Conservation (phyloP, 92 coral and sea anemone species). For the Phenganax subtilis region DNA sequence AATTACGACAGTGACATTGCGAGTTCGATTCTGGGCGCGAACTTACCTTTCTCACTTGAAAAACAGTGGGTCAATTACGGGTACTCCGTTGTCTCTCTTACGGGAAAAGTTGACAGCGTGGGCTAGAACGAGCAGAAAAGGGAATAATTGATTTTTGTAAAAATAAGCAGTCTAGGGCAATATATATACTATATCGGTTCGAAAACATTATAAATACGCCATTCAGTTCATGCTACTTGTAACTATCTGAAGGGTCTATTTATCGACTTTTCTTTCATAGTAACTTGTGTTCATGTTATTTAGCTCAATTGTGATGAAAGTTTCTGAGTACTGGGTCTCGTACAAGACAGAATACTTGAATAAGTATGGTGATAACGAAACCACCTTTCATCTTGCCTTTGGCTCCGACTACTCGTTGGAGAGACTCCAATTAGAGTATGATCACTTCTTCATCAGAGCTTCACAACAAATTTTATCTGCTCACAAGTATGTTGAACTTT, state of each 20-base stretch:
- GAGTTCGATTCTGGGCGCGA: too few species aligned
- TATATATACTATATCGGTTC: not conserved
- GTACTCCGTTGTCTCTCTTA: too few species aligned
- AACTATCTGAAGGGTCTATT: not conserved
- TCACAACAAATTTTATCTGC: conserved; percentile 88
- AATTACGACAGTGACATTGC: too few species aligned
- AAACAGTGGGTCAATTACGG: too few species aligned
- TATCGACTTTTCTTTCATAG: not conserved
- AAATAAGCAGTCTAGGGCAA: too few species aligned
- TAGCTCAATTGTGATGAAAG: conserved; percentile 86
- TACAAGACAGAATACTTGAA: conserved; percentile 77
- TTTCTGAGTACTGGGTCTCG: conserved; percentile 85
- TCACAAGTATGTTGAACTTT: conserved; percentile 59
- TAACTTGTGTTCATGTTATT: not conserved
- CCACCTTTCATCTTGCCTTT: conserved; percentile 56
- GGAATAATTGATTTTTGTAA: too few species aligned
- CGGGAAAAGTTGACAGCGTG: too few species aligned
- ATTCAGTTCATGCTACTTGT: not conserved
- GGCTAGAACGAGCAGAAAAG: too few species aligned
- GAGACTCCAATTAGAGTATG: conserved; percentile 84
- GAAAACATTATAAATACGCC: too few species aligned
- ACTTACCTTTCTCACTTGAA: too few species aligned
- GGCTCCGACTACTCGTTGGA: conserved; percentile 64
- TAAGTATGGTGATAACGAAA: conserved; percentile 65
- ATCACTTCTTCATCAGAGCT: conserved; percentile 94